Evolutionary conservation across 2,113 vertebrate genomes (phyloP).

Genomic region (Cheirogaleus medius): DNA sequence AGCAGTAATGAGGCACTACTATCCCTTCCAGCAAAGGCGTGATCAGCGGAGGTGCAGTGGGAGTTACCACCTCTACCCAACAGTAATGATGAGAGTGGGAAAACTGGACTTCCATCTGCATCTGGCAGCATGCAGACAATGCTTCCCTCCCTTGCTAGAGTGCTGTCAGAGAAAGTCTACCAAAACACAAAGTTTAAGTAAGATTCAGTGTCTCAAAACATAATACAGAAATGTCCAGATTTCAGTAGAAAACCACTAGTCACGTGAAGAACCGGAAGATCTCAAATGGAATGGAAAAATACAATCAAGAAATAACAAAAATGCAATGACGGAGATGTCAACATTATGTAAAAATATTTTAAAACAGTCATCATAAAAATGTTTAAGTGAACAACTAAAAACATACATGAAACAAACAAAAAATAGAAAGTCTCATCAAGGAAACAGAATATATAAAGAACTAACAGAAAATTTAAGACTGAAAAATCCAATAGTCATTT

Average conservation of each 20-base stretch:
- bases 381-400: not conserved
- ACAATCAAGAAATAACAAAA: not conserved
- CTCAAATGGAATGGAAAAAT: not conserved
- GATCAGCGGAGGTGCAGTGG: not conserved
- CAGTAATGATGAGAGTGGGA: not conserved
- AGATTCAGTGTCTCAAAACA: not conserved
- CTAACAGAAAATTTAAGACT: not conserved
- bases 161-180: not conserved
- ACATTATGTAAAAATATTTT: not conserved
- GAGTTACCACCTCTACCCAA: not conserved
- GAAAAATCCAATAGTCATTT: not conserved
- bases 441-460: not conserved
- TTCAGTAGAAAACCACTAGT: not conserved
- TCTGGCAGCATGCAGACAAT: not conserved
- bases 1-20: not conserved
- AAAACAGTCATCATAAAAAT: not conserved
- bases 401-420: not conserved
- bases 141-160: not conserved
- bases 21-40: not conserved
- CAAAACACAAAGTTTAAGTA: not conserved
- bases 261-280: not conserved
- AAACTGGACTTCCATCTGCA: not conserved
- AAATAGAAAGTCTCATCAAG: not conserved
- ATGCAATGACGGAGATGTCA: not conserved
- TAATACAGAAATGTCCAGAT: not conserved